Percentiles rank a stretch among this genome's conserved stretches.
phyloP scores from a whole-genome alignment of 2,888 invertebrate species.

The Hirtodrosophila alboralis region DNA sequence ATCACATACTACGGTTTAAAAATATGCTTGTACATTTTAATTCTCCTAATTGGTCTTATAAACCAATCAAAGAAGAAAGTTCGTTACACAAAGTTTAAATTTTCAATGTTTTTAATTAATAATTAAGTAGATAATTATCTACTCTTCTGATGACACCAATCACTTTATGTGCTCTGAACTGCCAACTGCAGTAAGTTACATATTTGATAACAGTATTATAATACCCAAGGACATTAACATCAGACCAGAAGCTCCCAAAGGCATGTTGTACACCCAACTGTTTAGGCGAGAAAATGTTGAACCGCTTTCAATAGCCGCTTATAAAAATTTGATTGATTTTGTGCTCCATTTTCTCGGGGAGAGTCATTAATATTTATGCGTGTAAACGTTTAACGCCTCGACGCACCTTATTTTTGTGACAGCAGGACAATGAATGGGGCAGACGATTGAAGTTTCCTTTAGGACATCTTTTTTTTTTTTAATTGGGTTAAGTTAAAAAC shows the following conservation, averaged over 20 bases:
- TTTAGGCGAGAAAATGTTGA: constrained; percentile 26
- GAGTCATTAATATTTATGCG: constrained; percentile 64
- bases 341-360: constrained; percentile 13
- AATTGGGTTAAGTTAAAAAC: constrained; percentile 18
- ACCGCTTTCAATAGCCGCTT: constrained; percentile 50
- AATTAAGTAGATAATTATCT: too few relatives aligned
- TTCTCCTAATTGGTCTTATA: too few relatives aligned
- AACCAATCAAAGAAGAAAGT: too few relatives aligned
- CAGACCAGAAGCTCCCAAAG: constrained; percentile 13
- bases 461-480: constrained; percentile 1
- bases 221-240: constrained; percentile 2
- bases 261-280: constrained; percentile 2
- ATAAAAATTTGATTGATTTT: constrained; percentile 65
- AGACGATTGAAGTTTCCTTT: constrained; percentile 8
- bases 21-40: too few relatives aligned
- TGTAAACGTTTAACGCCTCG: constrained; percentile 59
- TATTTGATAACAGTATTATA: too few relatives aligned
- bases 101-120: too few relatives aligned
- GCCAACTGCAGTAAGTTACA: too few relatives aligned
- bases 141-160: too few relatives aligned
- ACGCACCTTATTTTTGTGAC: constrained; percentile 31
- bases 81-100: too few relatives aligned
- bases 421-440: neutral
- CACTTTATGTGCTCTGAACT: too few relatives aligned
- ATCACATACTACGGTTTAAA: too few relatives aligned